Evolutionary conservation across 2,888 invertebrate species (phyloP).

Genomic region (Drosophila greeni): DNA sequence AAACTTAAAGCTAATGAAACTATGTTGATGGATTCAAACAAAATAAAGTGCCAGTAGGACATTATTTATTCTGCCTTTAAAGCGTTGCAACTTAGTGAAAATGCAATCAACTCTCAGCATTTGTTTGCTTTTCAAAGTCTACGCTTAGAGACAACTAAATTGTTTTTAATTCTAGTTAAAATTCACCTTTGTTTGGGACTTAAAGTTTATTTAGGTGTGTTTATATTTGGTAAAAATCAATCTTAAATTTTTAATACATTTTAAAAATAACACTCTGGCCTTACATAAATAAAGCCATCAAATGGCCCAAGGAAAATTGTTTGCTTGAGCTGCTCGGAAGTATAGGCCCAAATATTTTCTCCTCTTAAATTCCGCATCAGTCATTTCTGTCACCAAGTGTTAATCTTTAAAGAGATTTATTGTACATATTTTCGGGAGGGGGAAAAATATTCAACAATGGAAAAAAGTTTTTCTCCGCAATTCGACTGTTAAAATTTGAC

Average conservation of each 20-base stretch:
- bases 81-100: neutral
- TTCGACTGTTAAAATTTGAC: neutral
- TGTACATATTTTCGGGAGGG: neutral
- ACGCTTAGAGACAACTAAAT: neutral
- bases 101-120: neutral
- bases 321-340: neutral
- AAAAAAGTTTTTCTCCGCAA: neutral
- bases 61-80: slow-evolving; percentile 1
- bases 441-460: neutral
- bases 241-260: neutral
- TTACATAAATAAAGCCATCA: neutral
- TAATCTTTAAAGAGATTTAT: slow-evolving; percentile 6
- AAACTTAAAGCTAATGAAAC: neutral
- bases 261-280: neutral
- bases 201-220: neutral
- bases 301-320: neutral
- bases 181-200: no score
- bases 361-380: neutral
- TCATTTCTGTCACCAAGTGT: neutral
- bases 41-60: neutral
- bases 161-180: neutral
- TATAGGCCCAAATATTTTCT: slow-evolving; percentile 1
- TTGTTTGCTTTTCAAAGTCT: slow-evolving; percentile 4
- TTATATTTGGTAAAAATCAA: neutral
- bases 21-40: neutral